phyloP scores from a whole-genome alignment of 2,888 invertebrate genomes.

The Malthinus seriepunctatus region DNA sequence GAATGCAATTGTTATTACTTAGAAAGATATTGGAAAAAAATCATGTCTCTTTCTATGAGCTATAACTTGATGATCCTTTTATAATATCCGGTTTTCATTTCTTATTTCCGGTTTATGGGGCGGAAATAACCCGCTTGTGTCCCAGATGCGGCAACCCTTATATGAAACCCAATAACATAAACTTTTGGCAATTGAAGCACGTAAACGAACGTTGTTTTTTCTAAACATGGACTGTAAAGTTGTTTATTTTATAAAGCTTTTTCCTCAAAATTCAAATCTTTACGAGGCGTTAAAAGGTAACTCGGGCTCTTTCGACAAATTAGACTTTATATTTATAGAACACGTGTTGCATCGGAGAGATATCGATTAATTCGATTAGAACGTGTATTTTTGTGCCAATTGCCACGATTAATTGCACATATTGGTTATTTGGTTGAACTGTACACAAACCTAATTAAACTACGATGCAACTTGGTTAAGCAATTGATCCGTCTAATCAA shows the following conservation, averaged over 20 bases:
- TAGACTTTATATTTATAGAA: neutral
- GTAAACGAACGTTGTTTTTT: conserved; percentile 16
- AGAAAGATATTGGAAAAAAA: conserved; percentile 26
- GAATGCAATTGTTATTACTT: conserved; percentile 28
- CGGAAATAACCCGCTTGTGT: conserved; percentile 23
- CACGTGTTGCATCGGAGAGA: neutral
- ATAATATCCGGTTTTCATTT: conserved; percentile 25
- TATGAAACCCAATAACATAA: conserved; percentile 22
- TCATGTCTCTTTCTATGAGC: conserved; percentile 22
- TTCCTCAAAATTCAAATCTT: neutral
- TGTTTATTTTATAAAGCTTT: neutral
- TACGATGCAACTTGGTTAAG: conserved; percentile 14
- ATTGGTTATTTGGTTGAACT: conserved; percentile 2
- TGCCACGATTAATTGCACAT: conserved; percentile 1
- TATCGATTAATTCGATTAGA: neutral
- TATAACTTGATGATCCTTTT: conserved; percentile 28
- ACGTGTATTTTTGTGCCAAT: neutral
- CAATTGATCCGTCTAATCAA: conserved; percentile 4
- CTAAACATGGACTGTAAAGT: conserved; percentile 9
- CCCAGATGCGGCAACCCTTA: conserved; percentile 21
- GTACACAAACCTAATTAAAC: conserved; percentile 7
- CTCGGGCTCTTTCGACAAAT: neutral
- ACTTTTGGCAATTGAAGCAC: conserved; percentile 13
- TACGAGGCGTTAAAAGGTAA: neutral
- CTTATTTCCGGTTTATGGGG: conserved; percentile 26